Conservation (phyloP, 2,888 invertebrate species). For the Nemapogon koenigi region DNA sequence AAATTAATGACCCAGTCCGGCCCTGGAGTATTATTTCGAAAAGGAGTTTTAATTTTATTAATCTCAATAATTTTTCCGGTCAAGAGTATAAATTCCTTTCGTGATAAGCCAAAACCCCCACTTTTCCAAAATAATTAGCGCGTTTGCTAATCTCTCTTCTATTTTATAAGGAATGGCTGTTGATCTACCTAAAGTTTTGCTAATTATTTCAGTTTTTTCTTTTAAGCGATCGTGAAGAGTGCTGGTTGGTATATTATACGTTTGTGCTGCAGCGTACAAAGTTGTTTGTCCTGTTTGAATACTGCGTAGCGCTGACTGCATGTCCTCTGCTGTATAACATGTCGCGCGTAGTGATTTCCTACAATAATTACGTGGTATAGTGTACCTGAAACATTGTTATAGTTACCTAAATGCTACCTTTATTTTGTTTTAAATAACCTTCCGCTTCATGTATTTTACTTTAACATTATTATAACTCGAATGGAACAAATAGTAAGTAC, state of each 20-base stretch:
- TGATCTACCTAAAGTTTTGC: slow-evolving; percentile 8
- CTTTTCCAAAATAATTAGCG: slow-evolving; percentile 18
- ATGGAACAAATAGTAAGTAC: not conserved
- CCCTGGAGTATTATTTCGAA: slow-evolving; percentile 19
- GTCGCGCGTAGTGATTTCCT: too few species aligned
- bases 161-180: slow-evolving; percentile 17
- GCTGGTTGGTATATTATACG: not conserved
- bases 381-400: too few species aligned
- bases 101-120: slow-evolving; percentile 19
- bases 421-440: too few species aligned
- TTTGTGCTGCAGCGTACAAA: not conserved
- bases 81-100: slow-evolving; percentile 17
- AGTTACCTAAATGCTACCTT: too few species aligned
- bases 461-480: not conserved
- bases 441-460: too few species aligned
- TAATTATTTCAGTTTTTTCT: not conserved
- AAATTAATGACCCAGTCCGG: slow-evolving; percentile 20
- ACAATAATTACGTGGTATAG: too few species aligned
- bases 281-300: not conserved
- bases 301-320: not conserved
- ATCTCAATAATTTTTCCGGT: slow-evolving; percentile 16
- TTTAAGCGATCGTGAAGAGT: not conserved
- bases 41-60: slow-evolving; percentile 19
- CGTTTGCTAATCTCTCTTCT: slow-evolving; percentile 17
- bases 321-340: slow-evolving; percentile 1